These are phyloP conservation scores for Halocynthia aurantium DNA, from an alignment of 23 tunicate species.

Conservation along the genomic window DNA sequence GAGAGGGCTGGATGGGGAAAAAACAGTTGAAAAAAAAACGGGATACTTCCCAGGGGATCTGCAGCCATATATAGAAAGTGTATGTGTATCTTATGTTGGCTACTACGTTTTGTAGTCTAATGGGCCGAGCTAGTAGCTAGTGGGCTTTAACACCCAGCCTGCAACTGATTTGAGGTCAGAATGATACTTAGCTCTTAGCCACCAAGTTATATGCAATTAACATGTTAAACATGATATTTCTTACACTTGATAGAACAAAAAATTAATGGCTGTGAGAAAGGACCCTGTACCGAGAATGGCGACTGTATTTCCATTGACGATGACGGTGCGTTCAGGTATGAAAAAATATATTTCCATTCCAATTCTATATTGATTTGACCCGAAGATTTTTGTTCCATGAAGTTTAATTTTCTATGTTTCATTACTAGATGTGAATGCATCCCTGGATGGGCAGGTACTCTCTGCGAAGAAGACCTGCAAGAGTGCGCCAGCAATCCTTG, in stretches of 20 bases:
- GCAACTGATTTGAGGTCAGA: too few relatives aligned
- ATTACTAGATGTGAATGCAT: constrained; percentile 15
- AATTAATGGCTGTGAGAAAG: constrained; percentile 32
- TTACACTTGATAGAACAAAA: constrained; percentile 10
- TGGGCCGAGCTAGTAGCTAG: too few relatives aligned
- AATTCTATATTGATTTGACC: not conserved
- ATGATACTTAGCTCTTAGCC: too few relatives aligned
- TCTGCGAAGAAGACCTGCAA: constrained; percentile 19
- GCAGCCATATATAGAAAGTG: too few relatives aligned
- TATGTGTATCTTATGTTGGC: too few relatives aligned
- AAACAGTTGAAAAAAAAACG: too few relatives aligned
- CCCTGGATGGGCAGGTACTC: constrained; percentile 12
- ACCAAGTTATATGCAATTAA: too few relatives aligned
- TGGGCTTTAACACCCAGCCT: too few relatives aligned
- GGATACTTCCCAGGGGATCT: too few relatives aligned
- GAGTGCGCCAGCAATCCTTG: constrained; percentile 43
- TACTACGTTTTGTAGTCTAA: too few relatives aligned
- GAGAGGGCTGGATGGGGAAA: too few relatives aligned
- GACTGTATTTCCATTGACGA: constrained; percentile 29
- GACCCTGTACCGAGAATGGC: constrained; percentile 40
- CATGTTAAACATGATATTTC: not conserved
- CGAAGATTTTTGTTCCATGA: not conserved
- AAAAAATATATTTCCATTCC: not conserved
- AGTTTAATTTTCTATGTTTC: not conserved
- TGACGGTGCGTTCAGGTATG: constrained; percentile 38